Evolutionary conservation across 2,888 invertebrate genomes (phyloP).

Genomic region (Rhorus exstirpatorius): DNA sequence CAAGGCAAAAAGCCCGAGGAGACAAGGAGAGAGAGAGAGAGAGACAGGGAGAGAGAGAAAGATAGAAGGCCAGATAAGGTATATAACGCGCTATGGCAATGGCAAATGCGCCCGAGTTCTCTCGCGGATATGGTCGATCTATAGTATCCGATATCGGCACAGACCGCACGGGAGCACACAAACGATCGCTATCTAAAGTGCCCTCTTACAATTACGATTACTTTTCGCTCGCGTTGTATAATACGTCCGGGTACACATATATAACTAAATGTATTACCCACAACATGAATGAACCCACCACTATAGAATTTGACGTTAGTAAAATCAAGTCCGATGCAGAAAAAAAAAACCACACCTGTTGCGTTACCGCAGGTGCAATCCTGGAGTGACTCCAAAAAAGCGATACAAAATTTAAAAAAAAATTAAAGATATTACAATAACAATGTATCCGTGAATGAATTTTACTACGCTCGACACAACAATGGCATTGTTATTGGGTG

Average conservation of each 20-base stretch:
- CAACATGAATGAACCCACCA: slow-evolving; percentile 16
- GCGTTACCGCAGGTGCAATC: slow-evolving; percentile 39
- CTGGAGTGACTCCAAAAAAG: not conserved
- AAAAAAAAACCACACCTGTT: slow-evolving; percentile 24
- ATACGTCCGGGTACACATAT: slow-evolving; percentile 61
- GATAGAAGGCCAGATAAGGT: slow-evolving; percentile 75
- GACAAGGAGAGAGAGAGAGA: slow-evolving; percentile 73
- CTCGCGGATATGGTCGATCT: slow-evolving; percentile 75
- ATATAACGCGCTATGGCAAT: slow-evolving; percentile 73
- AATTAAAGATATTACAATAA: not conserved
- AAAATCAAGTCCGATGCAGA: slow-evolving; percentile 13
- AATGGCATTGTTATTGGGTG: slow-evolving; percentile 56
- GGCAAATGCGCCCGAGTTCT: slow-evolving; percentile 75
- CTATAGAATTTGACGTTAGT: slow-evolving; percentile 5
- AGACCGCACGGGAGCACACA: slow-evolving; percentile 33
- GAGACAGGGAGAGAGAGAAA: no score
- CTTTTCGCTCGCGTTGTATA: slow-evolving; percentile 75
- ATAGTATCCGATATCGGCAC: slow-evolving; percentile 21
- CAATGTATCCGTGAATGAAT: slow-evolving; percentile 37
- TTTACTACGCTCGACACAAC: slow-evolving; percentile 39
- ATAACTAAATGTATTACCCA: slow-evolving; percentile 17
- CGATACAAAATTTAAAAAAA: slow-evolving; percentile 7
- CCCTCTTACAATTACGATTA: slow-evolving; percentile 77
- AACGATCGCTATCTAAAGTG: slow-evolving; percentile 77
- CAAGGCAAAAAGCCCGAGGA: slow-evolving; percentile 74